A percentile compares a stretch with the other conserved stretches of the same genome.
Evolutionary conservation across 1,140 invertebrate genomes (phyloP).

Genomic region (Anastatus disparis): DNA sequence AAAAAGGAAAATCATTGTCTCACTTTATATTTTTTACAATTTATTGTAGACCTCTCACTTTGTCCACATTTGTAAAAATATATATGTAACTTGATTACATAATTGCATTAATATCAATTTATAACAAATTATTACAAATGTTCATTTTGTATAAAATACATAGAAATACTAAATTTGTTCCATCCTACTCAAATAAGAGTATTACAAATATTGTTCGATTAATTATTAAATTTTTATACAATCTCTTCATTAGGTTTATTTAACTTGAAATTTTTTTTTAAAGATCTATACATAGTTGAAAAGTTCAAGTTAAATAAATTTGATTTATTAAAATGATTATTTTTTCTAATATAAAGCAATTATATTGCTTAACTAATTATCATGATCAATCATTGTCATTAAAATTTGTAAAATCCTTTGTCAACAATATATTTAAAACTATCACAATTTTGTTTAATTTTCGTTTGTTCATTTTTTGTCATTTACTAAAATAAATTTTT

Average conservation of each 20-base stretch:
- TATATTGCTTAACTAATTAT: not conserved
- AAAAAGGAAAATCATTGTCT: not conserved
- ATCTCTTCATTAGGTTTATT: not conserved
- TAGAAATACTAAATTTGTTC: not conserved
- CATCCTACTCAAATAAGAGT: not conserved
- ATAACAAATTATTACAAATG: not conserved
- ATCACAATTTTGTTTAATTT: conserved; percentile 17
- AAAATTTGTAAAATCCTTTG: not conserved
- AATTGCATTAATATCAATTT: not conserved
- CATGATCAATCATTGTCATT: not conserved
- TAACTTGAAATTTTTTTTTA: not conserved
- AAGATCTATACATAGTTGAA: conserved; percentile 11
- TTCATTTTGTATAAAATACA: not conserved
- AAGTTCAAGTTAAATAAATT: conserved; percentile 1
- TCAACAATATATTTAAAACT: conserved; percentile 8
- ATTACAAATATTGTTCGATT: not conserved
- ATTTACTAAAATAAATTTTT: not conserved
- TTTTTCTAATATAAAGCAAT: conserved; percentile 7
- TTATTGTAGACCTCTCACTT: conserved; percentile 25
- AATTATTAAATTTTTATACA: not conserved
- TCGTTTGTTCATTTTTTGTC: not conserved
- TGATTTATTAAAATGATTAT: not conserved
- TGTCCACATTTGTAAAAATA: conserved; percentile 23
- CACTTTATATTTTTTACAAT: not conserved
- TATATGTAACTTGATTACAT: conserved; percentile 16